Conservation (phyloP, 2,113 vertebrate species). For the Phrynosoma blainvillii region DNA sequence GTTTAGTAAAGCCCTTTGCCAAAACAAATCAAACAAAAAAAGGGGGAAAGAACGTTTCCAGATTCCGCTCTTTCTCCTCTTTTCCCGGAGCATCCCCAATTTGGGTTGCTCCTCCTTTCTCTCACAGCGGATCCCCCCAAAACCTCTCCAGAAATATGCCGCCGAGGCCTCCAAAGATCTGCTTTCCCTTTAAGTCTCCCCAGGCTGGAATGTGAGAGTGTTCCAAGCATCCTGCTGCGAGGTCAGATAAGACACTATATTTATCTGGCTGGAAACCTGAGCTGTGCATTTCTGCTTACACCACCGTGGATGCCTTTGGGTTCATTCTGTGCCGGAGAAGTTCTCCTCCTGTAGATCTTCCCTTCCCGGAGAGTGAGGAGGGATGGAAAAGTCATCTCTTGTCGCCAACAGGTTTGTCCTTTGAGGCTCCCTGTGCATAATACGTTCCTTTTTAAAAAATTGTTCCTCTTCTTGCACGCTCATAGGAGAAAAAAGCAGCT, state of each 20-base stretch:
- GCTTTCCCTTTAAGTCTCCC: slow-evolving; percentile 77
- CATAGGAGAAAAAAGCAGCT: background rate
- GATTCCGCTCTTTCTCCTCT: background rate
- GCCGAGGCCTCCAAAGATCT: background rate
- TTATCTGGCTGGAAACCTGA: slow-evolving; percentile 79
- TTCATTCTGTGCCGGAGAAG: slow-evolving; percentile 40
- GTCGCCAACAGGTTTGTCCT: slow-evolving; percentile 49
- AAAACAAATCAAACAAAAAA: too few species aligned
- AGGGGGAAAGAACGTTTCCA: too few species aligned
- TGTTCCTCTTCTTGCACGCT: accelerated
- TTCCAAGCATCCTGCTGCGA: slow-evolving; percentile 69
- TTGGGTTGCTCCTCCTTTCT: background rate
- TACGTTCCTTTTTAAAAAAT: background rate
- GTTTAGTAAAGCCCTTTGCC: background rate
- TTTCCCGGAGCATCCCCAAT: background rate
- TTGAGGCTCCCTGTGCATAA: background rate
- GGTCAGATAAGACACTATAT: slow-evolving; percentile 85
- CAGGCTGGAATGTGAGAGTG: slow-evolving; percentile 71
- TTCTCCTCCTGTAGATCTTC: background rate
- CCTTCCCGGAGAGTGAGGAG: background rate
- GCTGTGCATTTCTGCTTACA: slow-evolving; percentile 70
- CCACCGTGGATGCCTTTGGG: slow-evolving; percentile 46
- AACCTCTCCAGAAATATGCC: accelerated
- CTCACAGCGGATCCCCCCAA: background rate
- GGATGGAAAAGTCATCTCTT: background rate